Conservation (phyloP, 2,888 invertebrate genomes). For the Caenorhabditis zanzibari region DNA sequence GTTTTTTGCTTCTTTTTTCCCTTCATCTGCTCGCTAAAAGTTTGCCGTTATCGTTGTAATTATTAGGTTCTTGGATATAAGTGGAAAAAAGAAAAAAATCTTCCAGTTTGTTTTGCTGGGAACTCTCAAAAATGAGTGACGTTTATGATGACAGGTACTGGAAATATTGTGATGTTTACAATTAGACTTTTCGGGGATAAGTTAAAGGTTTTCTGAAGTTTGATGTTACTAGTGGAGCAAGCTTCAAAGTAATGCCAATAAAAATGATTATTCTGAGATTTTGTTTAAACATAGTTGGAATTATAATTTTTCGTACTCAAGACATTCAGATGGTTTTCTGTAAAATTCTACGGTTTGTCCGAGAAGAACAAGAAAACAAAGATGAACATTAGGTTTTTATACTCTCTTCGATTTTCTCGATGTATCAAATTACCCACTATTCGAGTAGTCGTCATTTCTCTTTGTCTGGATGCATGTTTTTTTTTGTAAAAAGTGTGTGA, state of each 20-base stretch:
- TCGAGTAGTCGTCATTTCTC: slow-evolving; percentile 11
- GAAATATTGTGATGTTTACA: background rate
- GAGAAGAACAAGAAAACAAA: slow-evolving; percentile 5
- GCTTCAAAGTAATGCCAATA: no score
- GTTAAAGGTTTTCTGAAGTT: no score
- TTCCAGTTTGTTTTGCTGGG: slow-evolving; percentile 10
- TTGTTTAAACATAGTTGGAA: no score
- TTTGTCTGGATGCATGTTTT: slow-evolving; percentile 17
- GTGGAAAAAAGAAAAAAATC: background rate
- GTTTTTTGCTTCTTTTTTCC: slow-evolving; percentile 8
- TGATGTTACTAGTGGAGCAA: no score
- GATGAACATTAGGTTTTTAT: slow-evolving; percentile 18
- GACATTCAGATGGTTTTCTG: no score
- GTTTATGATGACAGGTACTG: slow-evolving; percentile 11
- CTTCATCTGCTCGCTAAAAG: slow-evolving; percentile 19
- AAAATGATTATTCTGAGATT: no score
- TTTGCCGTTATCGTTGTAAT: slow-evolving; percentile 45
- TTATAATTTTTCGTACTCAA: no score
- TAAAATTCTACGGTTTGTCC: no score
- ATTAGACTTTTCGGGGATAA: background rate
- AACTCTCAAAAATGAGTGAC: slow-evolving; percentile 4
- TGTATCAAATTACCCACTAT: slow-evolving; percentile 15
- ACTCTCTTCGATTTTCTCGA: slow-evolving; percentile 1
- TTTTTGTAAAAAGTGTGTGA: slow-evolving; percentile 6
- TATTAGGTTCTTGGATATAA: slow-evolving; percentile 33